Percentiles rank a stretch among this genome's conserved stretches.
phyloP scores from a whole-genome alignment of 2,888 invertebrate species.

The Phalera bucephala region DNA sequence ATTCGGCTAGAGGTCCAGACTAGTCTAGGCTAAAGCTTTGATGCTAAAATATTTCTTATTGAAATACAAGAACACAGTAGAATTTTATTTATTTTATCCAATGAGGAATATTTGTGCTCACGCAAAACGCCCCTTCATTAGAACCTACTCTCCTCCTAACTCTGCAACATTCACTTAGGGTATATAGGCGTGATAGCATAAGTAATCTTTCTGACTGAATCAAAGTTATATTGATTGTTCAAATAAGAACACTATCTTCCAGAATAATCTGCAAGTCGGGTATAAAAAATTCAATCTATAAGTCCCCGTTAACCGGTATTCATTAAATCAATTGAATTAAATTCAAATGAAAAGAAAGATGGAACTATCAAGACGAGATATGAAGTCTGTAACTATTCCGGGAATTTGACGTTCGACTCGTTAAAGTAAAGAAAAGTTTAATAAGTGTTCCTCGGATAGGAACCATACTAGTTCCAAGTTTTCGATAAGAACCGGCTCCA shows the following conservation, averaged over 20 bases:
- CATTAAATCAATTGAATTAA: constrained; percentile 26
- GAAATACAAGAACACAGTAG: too few relatives aligned
- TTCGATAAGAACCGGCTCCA: constrained; percentile 59
- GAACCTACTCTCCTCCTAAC: too few relatives aligned
- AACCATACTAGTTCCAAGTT: constrained; percentile 69
- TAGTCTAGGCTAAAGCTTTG: too few relatives aligned
- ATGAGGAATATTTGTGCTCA: too few relatives aligned
- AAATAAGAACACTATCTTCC: constrained; percentile 5
- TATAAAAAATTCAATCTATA: constrained; percentile 8
- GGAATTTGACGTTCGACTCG: constrained; percentile 57
- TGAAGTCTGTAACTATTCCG: constrained; percentile 46
- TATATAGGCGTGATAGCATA: too few relatives aligned
- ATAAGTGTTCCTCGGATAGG: constrained; percentile 60
- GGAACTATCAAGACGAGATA: constrained; percentile 21
- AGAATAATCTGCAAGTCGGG: constrained; percentile 4
- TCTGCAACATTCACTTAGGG: too few relatives aligned
- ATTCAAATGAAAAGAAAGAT: constrained; percentile 24
- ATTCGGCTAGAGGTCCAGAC: too few relatives aligned
- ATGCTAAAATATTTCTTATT: too few relatives aligned
- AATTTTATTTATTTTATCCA: too few relatives aligned
- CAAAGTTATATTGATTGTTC: constrained; percentile 10
- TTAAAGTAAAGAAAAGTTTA: constrained; percentile 67
- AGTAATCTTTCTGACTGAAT: too few relatives aligned
- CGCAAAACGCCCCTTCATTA: too few relatives aligned
- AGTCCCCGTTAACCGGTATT: constrained; percentile 16